These are phyloP conservation scores for Teleiodes luculella DNA, from an alignment of 2,888 invertebrate species.

Conservation along the genomic window DNA sequence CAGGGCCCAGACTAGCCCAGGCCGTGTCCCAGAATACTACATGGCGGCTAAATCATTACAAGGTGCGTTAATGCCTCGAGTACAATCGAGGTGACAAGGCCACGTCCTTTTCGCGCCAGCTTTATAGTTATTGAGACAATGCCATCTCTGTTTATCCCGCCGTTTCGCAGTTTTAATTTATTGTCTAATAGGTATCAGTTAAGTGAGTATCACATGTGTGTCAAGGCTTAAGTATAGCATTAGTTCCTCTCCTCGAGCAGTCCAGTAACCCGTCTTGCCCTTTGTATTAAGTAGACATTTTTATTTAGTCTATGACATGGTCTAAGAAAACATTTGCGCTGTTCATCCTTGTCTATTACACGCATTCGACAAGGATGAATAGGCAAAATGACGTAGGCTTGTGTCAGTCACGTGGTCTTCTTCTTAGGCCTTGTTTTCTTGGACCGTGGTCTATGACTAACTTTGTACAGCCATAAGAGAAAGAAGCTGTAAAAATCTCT, in stretches of 20 bases:
- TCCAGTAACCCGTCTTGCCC: too few relatives aligned
- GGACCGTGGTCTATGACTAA: too few relatives aligned
- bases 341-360: too few relatives aligned
- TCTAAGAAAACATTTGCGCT: too few relatives aligned
- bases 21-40: slow-evolving; percentile 32
- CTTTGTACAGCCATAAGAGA: background rate
- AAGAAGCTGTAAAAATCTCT: too few relatives aligned
- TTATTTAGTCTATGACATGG: too few relatives aligned
- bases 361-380: too few relatives aligned
- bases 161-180: background rate
- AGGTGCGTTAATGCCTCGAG: slow-evolving; percentile 53
- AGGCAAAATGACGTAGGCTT: too few relatives aligned
- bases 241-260: too few relatives aligned
- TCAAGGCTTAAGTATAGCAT: background rate
- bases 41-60: slow-evolving; percentile 53
- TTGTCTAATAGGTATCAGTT: background rate
- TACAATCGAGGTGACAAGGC: slow-evolving; percentile 41
- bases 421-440: too few relatives aligned
- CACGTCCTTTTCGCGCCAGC: background rate
- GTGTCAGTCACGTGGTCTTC: too few relatives aligned
- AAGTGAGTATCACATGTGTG: background rate
- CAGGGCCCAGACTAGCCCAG: slow-evolving; percentile 26
- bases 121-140: background rate
- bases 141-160: background rate
- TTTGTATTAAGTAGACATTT: too few relatives aligned